Percentiles rank a stretch among this genome's conserved stretches.
phyloP scores from a whole-genome alignment of 2,888 invertebrate species.

The Phyllotreta striolata region DNA sequence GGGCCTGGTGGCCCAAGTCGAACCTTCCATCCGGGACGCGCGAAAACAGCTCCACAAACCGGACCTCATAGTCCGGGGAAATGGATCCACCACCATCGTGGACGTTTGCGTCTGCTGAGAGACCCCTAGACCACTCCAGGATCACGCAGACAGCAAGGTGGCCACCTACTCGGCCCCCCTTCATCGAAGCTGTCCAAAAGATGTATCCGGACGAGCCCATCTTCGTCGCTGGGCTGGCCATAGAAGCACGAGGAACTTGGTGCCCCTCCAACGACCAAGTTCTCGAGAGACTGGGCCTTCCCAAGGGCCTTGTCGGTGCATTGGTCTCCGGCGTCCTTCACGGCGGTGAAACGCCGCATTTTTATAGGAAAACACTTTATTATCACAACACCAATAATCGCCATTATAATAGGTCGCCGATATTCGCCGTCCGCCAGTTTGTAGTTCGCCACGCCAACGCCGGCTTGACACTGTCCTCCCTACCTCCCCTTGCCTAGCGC shows the following conservation, averaged over 20 bases:
- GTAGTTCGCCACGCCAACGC: no score
- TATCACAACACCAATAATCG: no score
- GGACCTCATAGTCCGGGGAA: no score
- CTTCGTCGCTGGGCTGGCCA: constrained; percentile 11
- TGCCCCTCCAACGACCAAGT: constrained; percentile 17
- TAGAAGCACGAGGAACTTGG: constrained; percentile 33
- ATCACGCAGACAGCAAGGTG: constrained; percentile 14
- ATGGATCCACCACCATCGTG: not conserved
- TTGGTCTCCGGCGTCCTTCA: constrained; percentile 13
- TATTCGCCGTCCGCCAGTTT: no score
- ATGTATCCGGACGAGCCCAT: constrained; percentile 9
- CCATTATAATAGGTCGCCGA: no score
- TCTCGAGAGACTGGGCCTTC: not conserved
- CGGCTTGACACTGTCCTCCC: no score
- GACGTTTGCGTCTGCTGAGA: constrained; percentile 28
- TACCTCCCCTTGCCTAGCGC: no score
- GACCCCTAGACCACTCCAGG: constrained; percentile 5
- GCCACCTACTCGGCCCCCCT: constrained; percentile 22
- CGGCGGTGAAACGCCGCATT: no score
- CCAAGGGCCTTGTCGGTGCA: not conserved
- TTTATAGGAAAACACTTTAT: no score
- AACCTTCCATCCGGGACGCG: no score
- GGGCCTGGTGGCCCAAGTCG: no score
- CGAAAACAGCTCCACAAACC: no score
- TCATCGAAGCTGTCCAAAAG: constrained; percentile 9